Evolutionary conservation across 2,797 vertebrate species (phyloP).

Genomic region (Aplochiton taeniatus): DNA sequence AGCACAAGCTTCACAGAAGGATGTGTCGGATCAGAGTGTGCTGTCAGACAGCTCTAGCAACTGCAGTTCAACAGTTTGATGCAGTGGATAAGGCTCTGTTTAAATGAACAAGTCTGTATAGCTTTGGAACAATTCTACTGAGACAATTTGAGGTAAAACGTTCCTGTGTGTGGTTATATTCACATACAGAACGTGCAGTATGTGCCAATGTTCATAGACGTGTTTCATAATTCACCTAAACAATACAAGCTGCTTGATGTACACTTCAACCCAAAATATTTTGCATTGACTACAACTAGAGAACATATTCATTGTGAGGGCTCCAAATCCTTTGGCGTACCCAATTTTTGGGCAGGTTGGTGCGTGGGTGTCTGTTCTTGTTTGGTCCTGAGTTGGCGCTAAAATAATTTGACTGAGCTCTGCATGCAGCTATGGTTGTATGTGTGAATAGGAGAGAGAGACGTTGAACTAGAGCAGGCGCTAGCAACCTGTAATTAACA

Average conservation of each 20-base stretch:
- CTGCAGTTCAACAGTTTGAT: constrained; percentile 13
- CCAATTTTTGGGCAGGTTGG: neutral
- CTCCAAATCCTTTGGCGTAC: constrained; percentile 7
- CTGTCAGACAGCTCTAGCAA: constrained; percentile 17
- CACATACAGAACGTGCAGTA: neutral
- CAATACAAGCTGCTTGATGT: too few relatives aligned
- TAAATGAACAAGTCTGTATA: constrained; percentile 15
- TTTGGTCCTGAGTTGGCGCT: neutral
- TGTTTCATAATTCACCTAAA: too few relatives aligned
- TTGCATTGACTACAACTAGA: neutral
- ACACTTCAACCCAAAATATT: neutral
- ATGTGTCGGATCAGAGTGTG: constrained; percentile 19
- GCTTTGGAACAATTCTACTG: neutral
- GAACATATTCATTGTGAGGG: constrained; percentile 7
- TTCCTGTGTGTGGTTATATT: neutral
- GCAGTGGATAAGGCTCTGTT: constrained; percentile 17
- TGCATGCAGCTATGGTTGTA: neutral
- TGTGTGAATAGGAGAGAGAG: neutral
- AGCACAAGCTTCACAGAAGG: constrained; percentile 20
- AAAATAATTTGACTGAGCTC: constrained; percentile 3
- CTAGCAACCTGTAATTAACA: neutral
- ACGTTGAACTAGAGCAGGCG: neutral
- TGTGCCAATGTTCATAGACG: too few relatives aligned
- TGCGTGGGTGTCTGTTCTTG: constrained; percentile 14
- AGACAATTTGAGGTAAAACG: neutral